These are phyloP conservation scores for Lithophane ornitopus DNA, from an alignment of 2,888 invertebrate genomes.

Conservation along the genomic window DNA sequence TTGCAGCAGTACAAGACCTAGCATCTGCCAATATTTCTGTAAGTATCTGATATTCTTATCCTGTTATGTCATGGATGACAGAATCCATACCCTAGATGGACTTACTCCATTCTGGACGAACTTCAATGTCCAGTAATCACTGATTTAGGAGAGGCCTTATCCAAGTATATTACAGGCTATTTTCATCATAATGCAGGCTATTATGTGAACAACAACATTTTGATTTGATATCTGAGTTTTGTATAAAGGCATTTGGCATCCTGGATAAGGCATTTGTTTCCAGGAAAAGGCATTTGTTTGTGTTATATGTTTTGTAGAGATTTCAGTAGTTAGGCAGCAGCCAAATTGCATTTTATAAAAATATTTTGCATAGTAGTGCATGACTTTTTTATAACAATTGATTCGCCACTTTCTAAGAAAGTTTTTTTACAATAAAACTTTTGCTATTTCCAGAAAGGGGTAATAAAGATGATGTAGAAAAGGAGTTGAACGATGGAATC, in stretches of 20 bases:
- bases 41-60: conserved; percentile 25
- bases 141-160: neutral
- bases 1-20: conserved; percentile 9
- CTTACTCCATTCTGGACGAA: neutral
- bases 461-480: conserved; percentile 96
- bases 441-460: conserved; percentile 92
- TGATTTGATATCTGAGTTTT: neutral
- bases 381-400: conserved; percentile 2
- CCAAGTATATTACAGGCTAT: neutral
- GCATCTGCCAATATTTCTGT: conserved; percentile 15
- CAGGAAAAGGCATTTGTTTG: neutral
- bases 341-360: neutral
- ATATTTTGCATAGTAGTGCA: conserved; percentile 17
- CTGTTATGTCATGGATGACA: neutral
- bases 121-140: neutral
- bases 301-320: neutral
- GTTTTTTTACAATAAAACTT: neutral
- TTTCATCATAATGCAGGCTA: neutral
- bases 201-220: neutral
- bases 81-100: neutral
- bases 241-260: neutral
- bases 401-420: neutral
- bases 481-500: conserved; percentile 96
- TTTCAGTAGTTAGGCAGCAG: conserved; percentile 14
- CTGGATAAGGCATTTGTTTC: neutral